Percentiles rank a stretch among this genome's conserved stretches.
Evolutionary conservation across 2,797 vertebrate species (phyloP).

Genomic region (Melanotaenia trifasciata): DNA sequence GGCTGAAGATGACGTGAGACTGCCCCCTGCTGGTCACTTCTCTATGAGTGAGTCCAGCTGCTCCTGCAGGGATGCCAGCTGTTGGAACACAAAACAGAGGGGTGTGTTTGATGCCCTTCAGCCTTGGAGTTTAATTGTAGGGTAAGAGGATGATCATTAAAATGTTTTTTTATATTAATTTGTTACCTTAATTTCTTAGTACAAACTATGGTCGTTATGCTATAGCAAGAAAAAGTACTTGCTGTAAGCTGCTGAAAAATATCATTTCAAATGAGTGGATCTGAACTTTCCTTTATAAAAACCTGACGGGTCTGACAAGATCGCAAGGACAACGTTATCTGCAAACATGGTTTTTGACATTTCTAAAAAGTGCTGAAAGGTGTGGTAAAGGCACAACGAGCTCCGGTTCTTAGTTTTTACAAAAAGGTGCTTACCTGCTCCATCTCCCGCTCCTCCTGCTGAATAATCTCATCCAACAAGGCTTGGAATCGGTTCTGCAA

Average conservation of each 20-base stretch:
- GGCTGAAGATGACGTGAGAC: constrained; percentile 48
- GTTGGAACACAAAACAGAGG: constrained; percentile 74
- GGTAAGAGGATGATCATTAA: constrained; percentile 79
- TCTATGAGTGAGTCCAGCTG: constrained; percentile 88
- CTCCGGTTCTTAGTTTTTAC: constrained; percentile 30
- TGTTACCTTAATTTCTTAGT: constrained; percentile 61
- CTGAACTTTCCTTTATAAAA: constrained; percentile 34
- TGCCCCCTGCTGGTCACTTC: constrained; percentile 85
- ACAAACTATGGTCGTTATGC: constrained; percentile 46
- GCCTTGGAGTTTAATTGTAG: constrained; percentile 71
- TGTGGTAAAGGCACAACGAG: constrained; percentile 24
- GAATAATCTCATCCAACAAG: constrained; percentile 93
- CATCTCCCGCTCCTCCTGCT: constrained; percentile 95
- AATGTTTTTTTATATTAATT: constrained; percentile 56
- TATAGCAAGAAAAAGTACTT: constrained; percentile 2
- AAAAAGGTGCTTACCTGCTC: constrained; percentile 87
- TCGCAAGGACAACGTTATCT: neutral
- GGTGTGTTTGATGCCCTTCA: constrained; percentile 70
- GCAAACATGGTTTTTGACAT: constrained; percentile 31
- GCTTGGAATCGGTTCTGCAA: constrained; percentile 93
- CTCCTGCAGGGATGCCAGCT: constrained; percentile 88
- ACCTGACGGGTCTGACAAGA: constrained; percentile 10
- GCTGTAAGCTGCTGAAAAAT: constrained; percentile 37
- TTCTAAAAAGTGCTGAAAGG: constrained; percentile 44
- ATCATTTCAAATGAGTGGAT: constrained; percentile 37